Base-by-base conservation (phyloP, 2,797 vertebrate species). In the Rhabdomys pumilio region DNA sequence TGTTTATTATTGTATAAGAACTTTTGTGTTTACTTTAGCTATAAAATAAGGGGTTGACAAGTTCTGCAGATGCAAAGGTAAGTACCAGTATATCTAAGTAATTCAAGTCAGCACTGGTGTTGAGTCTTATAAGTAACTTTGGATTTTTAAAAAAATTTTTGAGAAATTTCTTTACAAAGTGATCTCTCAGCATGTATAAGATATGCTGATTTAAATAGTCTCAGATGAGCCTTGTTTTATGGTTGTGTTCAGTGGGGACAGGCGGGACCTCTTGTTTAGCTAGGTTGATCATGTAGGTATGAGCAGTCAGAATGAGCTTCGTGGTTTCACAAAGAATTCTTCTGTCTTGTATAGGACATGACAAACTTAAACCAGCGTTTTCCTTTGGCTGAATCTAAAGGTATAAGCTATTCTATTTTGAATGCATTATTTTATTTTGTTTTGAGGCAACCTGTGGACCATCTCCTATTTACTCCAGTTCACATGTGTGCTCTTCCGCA, bases 351-450 rank as follows among this genome's bases (percentile, higher is more conserved):
- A 14, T 8, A 2, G 41, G 17, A 41, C 72, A 93, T 80, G 20
- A 96, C 31, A 94, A 17, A 47, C 31, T 47, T 14, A 73, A 20
- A 53, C 90, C 2, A 8, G 17, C 73, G 0, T 86, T 84, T 89
- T 14, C 3, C 17, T 89, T 29, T 75, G 26, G 20, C 44, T 76
- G 13, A 83, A 76, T 76, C 17, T 57, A 93, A 95, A 84, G 41
- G 50, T 79, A 3, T 29, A 85, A 31, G 1, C 1, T 29, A 34
- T 92, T 95, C 76, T 24, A 63, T 85, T 95, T 55, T 50, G 63
- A 89, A 53, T 88, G 53, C 2, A 81, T 81, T 81, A 44, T 90
- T 96, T 96, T 95, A 22, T 81, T 69, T 84, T 85, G 9, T 87
- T 91, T 65, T 19, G 8, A 38, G 2, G 17, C 57, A 17, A 29